Evolutionary conservation across 2,888 invertebrate genomes (phyloP), one percentile per base, ranked within the genome.

Genomic region (Pandemis heparana): DNA sequence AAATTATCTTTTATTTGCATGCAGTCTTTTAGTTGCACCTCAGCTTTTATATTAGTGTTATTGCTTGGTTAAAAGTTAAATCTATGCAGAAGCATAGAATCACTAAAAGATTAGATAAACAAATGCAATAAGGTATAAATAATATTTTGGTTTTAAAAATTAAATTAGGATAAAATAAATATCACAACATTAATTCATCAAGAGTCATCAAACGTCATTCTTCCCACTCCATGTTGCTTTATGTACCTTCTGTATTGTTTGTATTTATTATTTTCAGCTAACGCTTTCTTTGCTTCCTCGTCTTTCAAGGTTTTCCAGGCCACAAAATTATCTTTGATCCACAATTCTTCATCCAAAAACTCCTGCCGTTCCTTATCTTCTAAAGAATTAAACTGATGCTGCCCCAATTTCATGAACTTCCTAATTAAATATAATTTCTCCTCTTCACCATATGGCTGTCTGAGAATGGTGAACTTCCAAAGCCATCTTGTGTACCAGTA

Each of bases 131-230:
- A 32, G 23, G 60, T 61, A 65, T 32, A 70, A 70, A 70, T 59
- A 60, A 59, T 46, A 64, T 74, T 74, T 70, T 70, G 60, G 64
- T 74, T 51, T 41, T 51, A 65, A 53, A 63, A 5, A 39, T n/a
- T 67, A 72, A 43, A 43, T 59, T 61, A 69, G 32, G 62, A 75
- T 75, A 75, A 71, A 69, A 69, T 75, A 71, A 74, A 71, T 63
- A 71, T 75, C 70, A 71, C 71, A 71, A 66, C 23, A 59, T 39
- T 77, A 76, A 76, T 77, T 71, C 75, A 83, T 94, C 94, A 96
- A 71, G 96, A 97, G 86, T 98, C 97, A 82, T 97, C 98, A 88
- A 99, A 99, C n/a, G 97, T 97, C 95, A 99, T 97, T 84, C 98
- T 95, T 0, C 98, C 97, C 0, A 97, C 96, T 4, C 98, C 98